phyloP scores from a whole-genome alignment of 1,140 invertebrate species.

The Coelopa frigida region DNA sequence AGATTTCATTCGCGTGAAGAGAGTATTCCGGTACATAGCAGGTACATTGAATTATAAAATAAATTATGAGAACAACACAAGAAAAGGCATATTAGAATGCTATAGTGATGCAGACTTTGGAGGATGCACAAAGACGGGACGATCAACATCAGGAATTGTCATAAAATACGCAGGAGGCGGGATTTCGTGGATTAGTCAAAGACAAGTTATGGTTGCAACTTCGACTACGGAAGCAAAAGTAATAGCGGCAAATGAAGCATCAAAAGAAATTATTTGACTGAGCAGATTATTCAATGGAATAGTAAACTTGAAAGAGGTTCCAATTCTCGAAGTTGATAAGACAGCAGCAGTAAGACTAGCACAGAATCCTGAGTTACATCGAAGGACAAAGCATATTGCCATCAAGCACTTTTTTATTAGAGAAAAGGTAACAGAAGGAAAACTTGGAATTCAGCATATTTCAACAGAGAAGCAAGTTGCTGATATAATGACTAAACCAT shows the following conservation, averaged over 20 bases:
- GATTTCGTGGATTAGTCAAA: conserved; percentile 37
- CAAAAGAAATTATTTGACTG: conserved; percentile 43
- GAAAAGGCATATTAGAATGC: conserved; percentile 24
- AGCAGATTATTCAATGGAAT: conserved; percentile 6
- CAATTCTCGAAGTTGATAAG: conserved; percentile 24
- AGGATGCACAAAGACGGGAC: conserved; percentile 28
- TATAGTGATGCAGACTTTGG: conserved; percentile 42
- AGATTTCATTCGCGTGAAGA: conserved; percentile 30
- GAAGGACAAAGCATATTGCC: conserved; percentile 43
- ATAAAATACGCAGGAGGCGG: conserved; percentile 28
- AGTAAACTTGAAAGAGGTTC: conserved; percentile 5
- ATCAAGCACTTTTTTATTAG: conserved; percentile 40
- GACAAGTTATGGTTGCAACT: conserved; percentile 34
- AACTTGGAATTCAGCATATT: conserved; percentile 14
- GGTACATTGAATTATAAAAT: conserved; percentile 29
- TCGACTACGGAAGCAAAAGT: conserved; percentile 47
- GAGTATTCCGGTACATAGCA: conserved; percentile 33
- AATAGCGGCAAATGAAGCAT: conserved; percentile 41
- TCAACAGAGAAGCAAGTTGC: conserved; percentile 22
- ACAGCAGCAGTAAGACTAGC: no score
- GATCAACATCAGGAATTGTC: conserved; percentile 32
- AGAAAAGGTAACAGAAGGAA: conserved; percentile 21
- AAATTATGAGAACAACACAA: no score
- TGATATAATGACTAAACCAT: conserved; percentile 34
- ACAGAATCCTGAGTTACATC: conserved; percentile 39